Evolutionary conservation across 2,797 vertebrate species (phyloP).

Genomic region (Discoglossus pictus): DNA sequence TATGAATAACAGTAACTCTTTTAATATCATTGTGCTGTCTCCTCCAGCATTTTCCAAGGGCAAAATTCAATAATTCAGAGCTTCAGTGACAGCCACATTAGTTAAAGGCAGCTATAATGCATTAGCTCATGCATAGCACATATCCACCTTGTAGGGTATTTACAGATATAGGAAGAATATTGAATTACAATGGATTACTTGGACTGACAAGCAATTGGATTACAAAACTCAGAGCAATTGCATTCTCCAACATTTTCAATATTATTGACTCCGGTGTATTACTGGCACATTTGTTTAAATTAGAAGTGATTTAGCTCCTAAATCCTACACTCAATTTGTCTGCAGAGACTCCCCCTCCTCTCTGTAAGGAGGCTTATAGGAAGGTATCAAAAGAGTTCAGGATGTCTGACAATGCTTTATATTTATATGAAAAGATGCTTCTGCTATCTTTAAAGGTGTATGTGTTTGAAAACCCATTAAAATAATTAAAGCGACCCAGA

Average conservation of each 20-base stretch:
- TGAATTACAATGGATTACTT: constrained; percentile 28
- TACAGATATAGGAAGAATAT: constrained; percentile 19
- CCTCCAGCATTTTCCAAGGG: constrained; percentile 17
- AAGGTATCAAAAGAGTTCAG: no score
- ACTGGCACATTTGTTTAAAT: constrained; percentile 24
- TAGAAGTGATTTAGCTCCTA: constrained; percentile 20
- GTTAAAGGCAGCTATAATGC: constrained; percentile 10
- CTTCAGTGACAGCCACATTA: constrained; percentile 12
- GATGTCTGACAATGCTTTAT: no score
- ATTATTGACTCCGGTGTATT: constrained; percentile 29
- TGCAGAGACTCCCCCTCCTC: neutral
- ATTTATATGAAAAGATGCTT: no score
- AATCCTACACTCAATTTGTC: neutral
- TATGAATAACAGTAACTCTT: constrained; percentile 17
- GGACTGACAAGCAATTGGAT: constrained; percentile 23
- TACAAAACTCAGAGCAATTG: constrained; percentile 30
- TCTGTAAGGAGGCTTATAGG: no score
- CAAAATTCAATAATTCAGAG: constrained; percentile 29
- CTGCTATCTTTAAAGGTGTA: no score
- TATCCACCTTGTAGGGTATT: constrained; percentile 22
- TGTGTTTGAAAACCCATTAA: no score
- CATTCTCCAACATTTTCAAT: constrained; percentile 22
- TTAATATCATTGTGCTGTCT: constrained; percentile 21
- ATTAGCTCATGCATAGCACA: constrained; percentile 30
- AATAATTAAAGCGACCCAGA: no score